phyloP scores from a whole-genome alignment of 2,113 vertebrate species.

The Stigmatopora nigra region DNA sequence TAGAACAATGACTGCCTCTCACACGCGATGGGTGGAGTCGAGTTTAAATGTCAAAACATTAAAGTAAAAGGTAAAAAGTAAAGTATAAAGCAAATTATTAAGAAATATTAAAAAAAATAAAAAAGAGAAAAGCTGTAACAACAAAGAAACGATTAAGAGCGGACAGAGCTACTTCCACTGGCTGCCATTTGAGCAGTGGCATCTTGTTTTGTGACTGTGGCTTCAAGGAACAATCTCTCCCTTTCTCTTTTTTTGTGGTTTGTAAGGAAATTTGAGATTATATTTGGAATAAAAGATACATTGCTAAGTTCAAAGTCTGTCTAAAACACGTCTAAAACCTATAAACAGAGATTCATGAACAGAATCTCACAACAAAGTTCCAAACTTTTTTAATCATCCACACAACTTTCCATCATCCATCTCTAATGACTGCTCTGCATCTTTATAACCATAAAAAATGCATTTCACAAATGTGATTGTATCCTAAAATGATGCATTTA shows the following conservation, averaged over 20 bases:
- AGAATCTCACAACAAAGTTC: slow-evolving; percentile 5
- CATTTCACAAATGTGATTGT: neutral
- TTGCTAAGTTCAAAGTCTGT: slow-evolving; percentile 1
- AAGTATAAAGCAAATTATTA: too few relatives aligned
- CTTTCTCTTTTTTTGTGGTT: neutral
- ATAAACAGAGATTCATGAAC: neutral
- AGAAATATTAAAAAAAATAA: too few relatives aligned
- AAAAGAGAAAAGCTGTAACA: too few relatives aligned
- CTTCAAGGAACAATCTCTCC: neutral
- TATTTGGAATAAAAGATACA: neutral
- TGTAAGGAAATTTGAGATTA: neutral
- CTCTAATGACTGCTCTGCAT: neutral
- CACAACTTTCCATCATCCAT: neutral
- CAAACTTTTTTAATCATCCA: neutral
- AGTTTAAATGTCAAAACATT: too few relatives aligned
- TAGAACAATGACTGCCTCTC: too few relatives aligned
- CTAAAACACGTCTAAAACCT: neutral
- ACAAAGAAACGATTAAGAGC: too few relatives aligned
- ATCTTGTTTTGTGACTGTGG: neutral
- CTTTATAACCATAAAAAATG: neutral
- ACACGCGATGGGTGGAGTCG: too few relatives aligned
- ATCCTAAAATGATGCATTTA: neutral
- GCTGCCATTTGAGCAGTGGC: too few relatives aligned
- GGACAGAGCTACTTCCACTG: too few relatives aligned
- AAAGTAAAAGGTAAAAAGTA: too few relatives aligned